A percentile compares a stretch with the other conserved stretches of the same genome.
Evolutionary conservation across 1,140 invertebrate genomes (phyloP).

Genomic region (Plectus sambesii): DNA sequence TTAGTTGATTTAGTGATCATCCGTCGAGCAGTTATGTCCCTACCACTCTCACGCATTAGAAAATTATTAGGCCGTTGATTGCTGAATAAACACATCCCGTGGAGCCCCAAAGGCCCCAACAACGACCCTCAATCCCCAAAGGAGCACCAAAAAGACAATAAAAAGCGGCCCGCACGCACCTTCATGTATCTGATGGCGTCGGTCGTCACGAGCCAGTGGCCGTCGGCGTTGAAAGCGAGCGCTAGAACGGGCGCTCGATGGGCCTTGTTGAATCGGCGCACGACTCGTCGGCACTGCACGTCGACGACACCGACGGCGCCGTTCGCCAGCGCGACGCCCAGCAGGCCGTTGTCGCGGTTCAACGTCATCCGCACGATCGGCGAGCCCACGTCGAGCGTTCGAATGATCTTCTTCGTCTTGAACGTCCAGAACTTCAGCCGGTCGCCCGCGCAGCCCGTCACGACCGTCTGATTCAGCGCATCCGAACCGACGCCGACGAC

Average conservation of each 20-base stretch:
- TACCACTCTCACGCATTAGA: no score
- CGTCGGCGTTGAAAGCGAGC: conserved; percentile 69
- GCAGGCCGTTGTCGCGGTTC: conserved; percentile 61
- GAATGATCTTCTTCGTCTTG: conserved; percentile 53
- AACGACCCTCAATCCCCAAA: no score
- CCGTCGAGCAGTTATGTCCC: no score
- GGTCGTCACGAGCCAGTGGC: conserved; percentile 72
- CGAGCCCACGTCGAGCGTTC: conserved; percentile 53
- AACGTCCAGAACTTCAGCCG: conserved; percentile 77
- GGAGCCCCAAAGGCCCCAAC: no score
- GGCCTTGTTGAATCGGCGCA: conserved; percentile 64
- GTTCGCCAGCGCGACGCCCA: conserved; percentile 72
- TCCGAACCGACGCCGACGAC: conserved; percentile 56
- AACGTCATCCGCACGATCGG: conserved; percentile 57
- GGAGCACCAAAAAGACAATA: conserved; percentile 14
- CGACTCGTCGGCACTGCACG: conserved; percentile 63
- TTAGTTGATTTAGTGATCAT: no score
- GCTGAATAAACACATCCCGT: no score
- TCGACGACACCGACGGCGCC: conserved; percentile 69
- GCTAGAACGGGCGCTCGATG: conserved; percentile 51
- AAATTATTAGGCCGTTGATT: no score
- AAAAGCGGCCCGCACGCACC: conserved; percentile 16
- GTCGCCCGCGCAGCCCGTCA: conserved; percentile 61
- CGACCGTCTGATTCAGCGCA: conserved; percentile 45
- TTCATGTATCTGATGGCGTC: conserved; percentile 71